Evolutionary conservation across 2,888 invertebrate species (phyloP), one percentile per base, ranked within the genome.

Genomic region (Drosophila phalerata): DNA sequence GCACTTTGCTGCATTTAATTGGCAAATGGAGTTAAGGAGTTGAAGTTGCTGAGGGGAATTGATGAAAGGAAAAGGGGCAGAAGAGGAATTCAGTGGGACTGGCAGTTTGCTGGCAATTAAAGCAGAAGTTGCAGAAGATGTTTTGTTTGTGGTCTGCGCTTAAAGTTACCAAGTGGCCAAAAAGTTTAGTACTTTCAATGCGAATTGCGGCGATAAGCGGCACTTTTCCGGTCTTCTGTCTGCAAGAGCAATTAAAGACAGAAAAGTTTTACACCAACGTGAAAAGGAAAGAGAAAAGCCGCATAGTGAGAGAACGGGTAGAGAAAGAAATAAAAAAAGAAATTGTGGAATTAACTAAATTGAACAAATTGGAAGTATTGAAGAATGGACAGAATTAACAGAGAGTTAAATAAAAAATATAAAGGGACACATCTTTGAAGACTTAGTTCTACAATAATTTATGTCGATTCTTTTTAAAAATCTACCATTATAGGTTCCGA

Each of bases 121-220:
- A 53, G 52, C 15, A 43, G 10, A 56, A 71, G 52, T 34, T 58
- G 67, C 40, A 32, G 40, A 53, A 43, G 58, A 43, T 43, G 51
- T 64, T 72, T 69, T 69, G 65, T 60, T 69, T 78, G 74, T 45
- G 78, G 78, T 63, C 55, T 37, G 56, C 45, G 45, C 34, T 77
- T 78, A 63, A 78, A 66, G 65, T 78, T 78, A 58, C 69, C 65
- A 73, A 77, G 78, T 73, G 74, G 69, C 58, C 55, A 52, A 66
- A 77, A 77, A 77, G 43, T 77, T 77, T 78, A 62, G 58, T 66
- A 73, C 70, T 85, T 57, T 64, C 77, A 77, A 53, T 70, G 67
- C 77, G 65, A 80, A 82, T 85, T 76, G 79, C 13, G 76, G 81
- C 87, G 82, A 86, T 86, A 82, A 82, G 81, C 81, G 74, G 49